Evolutionary conservation across 2,113 vertebrate genomes (phyloP).

Genomic region (Rhipidura dahli): DNA sequence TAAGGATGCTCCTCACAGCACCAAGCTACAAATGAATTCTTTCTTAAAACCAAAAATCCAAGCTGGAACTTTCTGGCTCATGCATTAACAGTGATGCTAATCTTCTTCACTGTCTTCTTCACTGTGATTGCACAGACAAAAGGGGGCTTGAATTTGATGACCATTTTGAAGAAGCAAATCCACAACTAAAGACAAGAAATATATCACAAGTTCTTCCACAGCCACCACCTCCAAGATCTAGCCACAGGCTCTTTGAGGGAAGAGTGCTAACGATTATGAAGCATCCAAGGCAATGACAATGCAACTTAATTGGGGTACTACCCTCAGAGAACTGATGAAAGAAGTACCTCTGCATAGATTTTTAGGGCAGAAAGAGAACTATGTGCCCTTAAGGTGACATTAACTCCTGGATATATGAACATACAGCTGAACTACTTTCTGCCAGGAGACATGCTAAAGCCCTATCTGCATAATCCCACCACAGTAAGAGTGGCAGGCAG

Average conservation of each 20-base stretch:
- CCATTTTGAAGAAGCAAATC: neutral
- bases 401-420: neutral
- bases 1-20: neutral
- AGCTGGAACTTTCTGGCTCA: neutral
- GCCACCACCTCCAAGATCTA: neutral
- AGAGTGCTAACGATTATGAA: neutral
- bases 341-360: neutral
- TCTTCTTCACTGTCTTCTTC: neutral
- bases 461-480: neutral
- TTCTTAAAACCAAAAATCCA: neutral
- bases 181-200: neutral
- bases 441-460: neutral
- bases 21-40: neutral
- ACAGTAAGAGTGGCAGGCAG: neutral
- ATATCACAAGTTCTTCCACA: neutral
- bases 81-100: neutral
- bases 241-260: neutral
- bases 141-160: neutral
- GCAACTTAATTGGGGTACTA: neutral
- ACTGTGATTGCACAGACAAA: neutral
- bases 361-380: neutral
- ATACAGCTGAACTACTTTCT: neutral
- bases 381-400: neutral
- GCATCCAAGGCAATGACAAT: neutral
- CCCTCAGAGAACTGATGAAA: neutral